A percentile compares a stretch with the other conserved stretches of the same genome.
These are phyloP conservation scores for Limosa lapponica DNA, from an alignment of 2,797 vertebrate species.

Conservation along the genomic window DNA sequence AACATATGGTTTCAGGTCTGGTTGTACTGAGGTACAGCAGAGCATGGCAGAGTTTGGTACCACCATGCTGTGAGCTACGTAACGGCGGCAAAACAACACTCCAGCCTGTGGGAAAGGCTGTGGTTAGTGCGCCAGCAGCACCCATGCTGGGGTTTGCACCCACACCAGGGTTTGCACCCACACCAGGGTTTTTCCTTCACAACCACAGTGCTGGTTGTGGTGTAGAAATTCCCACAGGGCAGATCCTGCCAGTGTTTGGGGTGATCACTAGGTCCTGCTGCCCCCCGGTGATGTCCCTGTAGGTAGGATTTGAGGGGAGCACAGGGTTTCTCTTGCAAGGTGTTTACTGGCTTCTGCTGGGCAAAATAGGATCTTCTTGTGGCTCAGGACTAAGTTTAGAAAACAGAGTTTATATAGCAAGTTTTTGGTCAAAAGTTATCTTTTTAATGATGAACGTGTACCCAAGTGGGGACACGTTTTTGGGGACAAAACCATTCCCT, in stretches of 20 bases:
- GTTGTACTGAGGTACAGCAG: background rate
- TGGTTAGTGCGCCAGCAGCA: background rate
- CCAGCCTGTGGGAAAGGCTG: background rate
- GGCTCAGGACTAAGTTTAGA: background rate
- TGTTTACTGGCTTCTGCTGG: background rate
- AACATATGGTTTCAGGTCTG: fast-evolving
- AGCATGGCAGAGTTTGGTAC: background rate
- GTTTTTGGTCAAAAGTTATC: background rate
- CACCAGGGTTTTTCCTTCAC: background rate
- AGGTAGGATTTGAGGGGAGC: background rate
- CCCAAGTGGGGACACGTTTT: too few species aligned
- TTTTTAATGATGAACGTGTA: background rate
- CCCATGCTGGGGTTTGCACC: background rate
- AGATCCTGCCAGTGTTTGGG: background rate
- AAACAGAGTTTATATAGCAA: background rate
- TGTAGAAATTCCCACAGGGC: background rate
- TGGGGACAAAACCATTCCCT: background rate
- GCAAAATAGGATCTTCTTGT: background rate
- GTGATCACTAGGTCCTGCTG: background rate
- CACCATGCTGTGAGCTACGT: background rate
- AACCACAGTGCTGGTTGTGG: background rate
- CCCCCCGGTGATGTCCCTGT: background rate
- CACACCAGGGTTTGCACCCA: background rate
- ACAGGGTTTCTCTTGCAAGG: background rate
- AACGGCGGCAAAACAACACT: background rate